These are phyloP conservation scores for Heliconius congener DNA, from an alignment of 1,140 invertebrate species.

Conservation along the genomic window DNA sequence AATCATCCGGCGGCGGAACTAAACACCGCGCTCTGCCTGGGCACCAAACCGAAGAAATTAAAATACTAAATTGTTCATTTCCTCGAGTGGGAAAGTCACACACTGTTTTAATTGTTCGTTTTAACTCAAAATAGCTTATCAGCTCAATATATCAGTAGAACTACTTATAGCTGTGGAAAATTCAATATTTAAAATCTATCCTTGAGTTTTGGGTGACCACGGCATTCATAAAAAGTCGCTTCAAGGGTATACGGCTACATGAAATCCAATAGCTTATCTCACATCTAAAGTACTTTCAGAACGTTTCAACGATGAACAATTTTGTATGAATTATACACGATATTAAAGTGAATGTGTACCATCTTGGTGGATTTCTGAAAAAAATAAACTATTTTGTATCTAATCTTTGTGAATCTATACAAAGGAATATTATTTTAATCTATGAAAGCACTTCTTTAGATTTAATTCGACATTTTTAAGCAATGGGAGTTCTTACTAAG, in stretches of 20 bases:
- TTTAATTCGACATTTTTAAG: no score
- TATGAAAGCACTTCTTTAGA: no score
- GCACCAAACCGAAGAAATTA: not conserved
- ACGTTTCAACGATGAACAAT: not conserved
- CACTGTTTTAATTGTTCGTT: not conserved
- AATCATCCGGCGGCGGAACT: no score
- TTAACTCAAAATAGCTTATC: not conserved
- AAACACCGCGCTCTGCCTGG: no score
- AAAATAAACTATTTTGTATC: no score
- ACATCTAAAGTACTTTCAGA: not conserved
- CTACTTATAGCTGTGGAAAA: not conserved
- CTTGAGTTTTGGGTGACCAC: conserved; percentile 45
- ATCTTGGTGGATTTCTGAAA: no score
- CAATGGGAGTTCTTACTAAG: no score
- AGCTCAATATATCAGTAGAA: not conserved
- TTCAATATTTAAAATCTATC: conserved; percentile 6
- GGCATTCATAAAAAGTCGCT: conserved; percentile 46
- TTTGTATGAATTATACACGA: not conserved
- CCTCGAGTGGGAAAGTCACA: no score
- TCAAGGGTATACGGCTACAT: conserved; percentile 60
- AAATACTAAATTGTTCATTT: not conserved
- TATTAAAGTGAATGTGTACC: not conserved
- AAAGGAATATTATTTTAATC: no score
- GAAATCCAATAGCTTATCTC: conserved; percentile 40
- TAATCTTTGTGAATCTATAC: not conserved